Evolutionary conservation across 1,140 invertebrate species (phyloP), one percentile per base, ranked within the genome.

Genomic region (Procambarus virginalis): DNA sequence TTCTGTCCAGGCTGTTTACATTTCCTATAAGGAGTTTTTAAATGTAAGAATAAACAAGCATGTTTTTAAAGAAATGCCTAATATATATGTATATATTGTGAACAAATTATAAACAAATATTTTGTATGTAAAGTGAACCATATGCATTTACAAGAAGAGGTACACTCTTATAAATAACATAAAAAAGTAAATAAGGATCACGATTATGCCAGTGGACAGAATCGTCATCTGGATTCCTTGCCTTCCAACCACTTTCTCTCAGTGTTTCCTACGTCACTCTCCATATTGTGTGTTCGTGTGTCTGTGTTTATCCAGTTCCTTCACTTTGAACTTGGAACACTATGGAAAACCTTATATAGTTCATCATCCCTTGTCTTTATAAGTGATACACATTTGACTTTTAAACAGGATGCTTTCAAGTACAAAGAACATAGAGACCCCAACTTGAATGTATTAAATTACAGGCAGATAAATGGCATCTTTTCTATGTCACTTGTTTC

Each of bases 221-320:
- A 89, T 77, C 75, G 46, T 81, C 77, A 34, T 49, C 89, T 86
- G 89, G 83, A 58, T 46, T 79, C 83, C 79, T 85, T 79, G 83
- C 89, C 84, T 90, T 85, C 81, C 64, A 86, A 80, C 48, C 76
- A 77, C 77, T 79, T 85, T 86, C 79, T 90, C 83, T 90, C 88
- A 89, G 82, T 89, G 88, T 90, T 90, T 86, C 89, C 89, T 90
- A 85, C 84, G 51, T 90, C 89, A 90, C 76, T 89, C 79, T 90
- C 89, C 89, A 90, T 90, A 90, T 85, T 90, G 89, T 90, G 89
- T 90, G 89, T 90, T 85, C 60, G 89, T 90, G 89, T 90, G 89
- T 89, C 87, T 90, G 83, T 90, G 89, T 90, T 85, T 85, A 85
- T 86, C 83, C 84, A 85, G 84, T 90, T 90, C 89, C 84, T 85